Base-by-base conservation (phyloP, 2,113 vertebrate species). In the Halichoeres trimaculatus region DNA sequence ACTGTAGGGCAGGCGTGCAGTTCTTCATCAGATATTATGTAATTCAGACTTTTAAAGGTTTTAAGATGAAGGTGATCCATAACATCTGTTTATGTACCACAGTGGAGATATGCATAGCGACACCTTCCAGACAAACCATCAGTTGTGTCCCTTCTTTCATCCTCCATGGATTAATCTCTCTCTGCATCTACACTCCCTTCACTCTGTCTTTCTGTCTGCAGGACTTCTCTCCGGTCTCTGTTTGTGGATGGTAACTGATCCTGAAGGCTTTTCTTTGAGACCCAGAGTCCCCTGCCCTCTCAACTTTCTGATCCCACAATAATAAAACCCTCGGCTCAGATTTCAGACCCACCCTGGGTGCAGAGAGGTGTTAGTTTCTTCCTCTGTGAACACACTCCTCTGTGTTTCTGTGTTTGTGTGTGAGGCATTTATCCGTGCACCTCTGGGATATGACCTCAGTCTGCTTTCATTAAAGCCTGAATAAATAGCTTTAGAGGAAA, bases 241-340 rank as follows among this genome's bases (percentile, higher is more conserved):
- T 84, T 81, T 79, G 40, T 70, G 45, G 48, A 74, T 58, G 66
- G 38, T 66, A 73, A 56, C 59, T 36, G 59, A 73, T 79, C 51
- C 59, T 36, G 51, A 2, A 62, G 70, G 67, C 78, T 79, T 78
- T 68, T 59, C 9, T 74, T 53, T 26, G 3, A 12, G 69, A 68
- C 48, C 50, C 36, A 3, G n/a, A 3, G 62, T 73, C 77, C 23
- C 14, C 59, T 65, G 57, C 17, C 69, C 78, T 78, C 72, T 78
- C 13, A 22, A 48, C 70, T 58, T 38, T 40, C 35, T 74, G 68
- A 82, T 63, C 68, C 45, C 68, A 9, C 58, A 66, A 70, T 74
- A 77, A 82, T 57, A 71, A 52, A 0, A 35, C 56, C 56, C 68
- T 16, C 55, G 3, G 81, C 78, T 87, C 85, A 19, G 22, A 10